Evolutionary conservation across 2,113 vertebrate species (phyloP), one percentile per base, ranked within the genome.

Genomic region (Haplotaxodon microlepis): DNA sequence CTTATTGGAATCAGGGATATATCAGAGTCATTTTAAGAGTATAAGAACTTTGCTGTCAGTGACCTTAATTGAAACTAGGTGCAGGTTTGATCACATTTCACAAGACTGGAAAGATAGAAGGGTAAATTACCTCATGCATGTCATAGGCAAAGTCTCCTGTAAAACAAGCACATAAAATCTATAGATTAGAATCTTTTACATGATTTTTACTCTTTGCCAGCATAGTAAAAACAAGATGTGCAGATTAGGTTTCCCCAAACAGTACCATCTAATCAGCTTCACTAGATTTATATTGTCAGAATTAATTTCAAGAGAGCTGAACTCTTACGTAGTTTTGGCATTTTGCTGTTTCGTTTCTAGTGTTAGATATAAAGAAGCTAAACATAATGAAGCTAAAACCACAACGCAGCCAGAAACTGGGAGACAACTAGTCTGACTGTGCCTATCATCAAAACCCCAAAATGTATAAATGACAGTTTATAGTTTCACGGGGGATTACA

Each of bases 91-190:
- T 71, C 40, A 57, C 17, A 81, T 63, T 79, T 89, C 16, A 82
- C 27, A 19, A 89, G 31, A 76, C 29, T 79, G 8, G 17, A 56
- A 92, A 66, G 24, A 82, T 4, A 88, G 40, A 86, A 69, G 56
- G 57, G 34, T 87, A 6, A 86, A 89, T 71, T 93, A 98, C 97
- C 97, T 97, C 93, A 85, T 98, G 89, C 97, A 98, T 96, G 85
- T 98, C 96, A 83, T 98, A 98, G 66, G 97, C 97, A 93, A 98
- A 98, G 91, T 98, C 98, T 80, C 98, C 97, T 98, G 92, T n/a
- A 91, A 94, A 86, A 88, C 27, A 93, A 42, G 87, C 79, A 36
- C 42, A 86, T 21, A 13, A 71, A 8, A 71, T 36, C 8, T 38
- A 54, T 38, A 34, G 27, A 56, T 90, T 83, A 89, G 4, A 57